Percentiles rank a stretch among this genome's conserved stretches.
phyloP scores from a whole-genome alignment of 2,888 invertebrate genomes.

The Eucriotettix oculatus region DNA sequence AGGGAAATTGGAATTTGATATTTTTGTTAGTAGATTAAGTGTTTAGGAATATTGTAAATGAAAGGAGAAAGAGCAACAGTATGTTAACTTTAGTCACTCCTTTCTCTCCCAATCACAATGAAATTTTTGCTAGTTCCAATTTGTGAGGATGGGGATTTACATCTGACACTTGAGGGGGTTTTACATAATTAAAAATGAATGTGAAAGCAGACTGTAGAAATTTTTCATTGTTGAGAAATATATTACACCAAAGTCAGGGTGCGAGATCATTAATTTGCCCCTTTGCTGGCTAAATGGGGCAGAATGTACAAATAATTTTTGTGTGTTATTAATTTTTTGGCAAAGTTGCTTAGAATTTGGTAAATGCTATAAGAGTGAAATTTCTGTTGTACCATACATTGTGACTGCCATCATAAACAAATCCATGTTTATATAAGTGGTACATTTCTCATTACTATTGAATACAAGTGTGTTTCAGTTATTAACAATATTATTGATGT shows the following conservation, averaged over 20 bases:
- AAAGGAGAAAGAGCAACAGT: neutral
- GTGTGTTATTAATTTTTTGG: neutral
- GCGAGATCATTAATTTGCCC: constrained; percentile 3
- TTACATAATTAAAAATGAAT: neutral
- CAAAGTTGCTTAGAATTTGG: neutral
- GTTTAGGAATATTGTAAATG: neutral
- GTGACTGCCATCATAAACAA: too few relatives aligned
- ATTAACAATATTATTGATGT: too few relatives aligned
- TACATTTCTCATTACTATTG: too few relatives aligned
- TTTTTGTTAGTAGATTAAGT: neutral
- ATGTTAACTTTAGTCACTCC: too few relatives aligned
- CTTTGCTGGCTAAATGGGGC: neutral
- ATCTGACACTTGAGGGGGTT: neutral
- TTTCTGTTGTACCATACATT: neutral
- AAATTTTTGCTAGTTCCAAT: too few relatives aligned
- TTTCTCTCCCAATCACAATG: too few relatives aligned
- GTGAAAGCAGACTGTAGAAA: constrained; percentile 9
- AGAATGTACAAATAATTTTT: neutral
- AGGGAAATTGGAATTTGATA: neutral
- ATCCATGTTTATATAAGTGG: too few relatives aligned
- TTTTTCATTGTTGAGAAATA: constrained; percentile 1
- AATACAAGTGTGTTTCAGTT: too few relatives aligned
- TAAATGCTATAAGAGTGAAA: neutral
- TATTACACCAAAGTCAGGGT: constrained; percentile 3
- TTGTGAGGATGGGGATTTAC: neutral